Conservation (phyloP, 2,113 vertebrate genomes). For the Cyphomyrus plagiostoma region DNA sequence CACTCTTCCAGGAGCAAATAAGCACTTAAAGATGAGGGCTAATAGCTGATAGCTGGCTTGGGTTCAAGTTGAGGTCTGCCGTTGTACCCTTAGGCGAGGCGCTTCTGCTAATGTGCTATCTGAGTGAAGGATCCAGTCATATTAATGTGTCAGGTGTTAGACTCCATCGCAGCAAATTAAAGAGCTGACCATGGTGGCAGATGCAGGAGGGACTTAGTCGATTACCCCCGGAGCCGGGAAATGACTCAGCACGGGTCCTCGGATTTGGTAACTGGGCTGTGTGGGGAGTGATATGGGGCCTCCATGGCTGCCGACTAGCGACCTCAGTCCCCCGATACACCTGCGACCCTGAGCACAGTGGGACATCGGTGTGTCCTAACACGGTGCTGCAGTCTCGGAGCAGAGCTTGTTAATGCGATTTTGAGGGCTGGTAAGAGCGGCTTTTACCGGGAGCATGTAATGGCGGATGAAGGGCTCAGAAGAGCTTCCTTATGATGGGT, state of each 20-base stretch:
- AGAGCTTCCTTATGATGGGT: neutral
- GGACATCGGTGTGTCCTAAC: neutral
- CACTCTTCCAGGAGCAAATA: neutral
- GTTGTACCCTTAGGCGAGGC: neutral
- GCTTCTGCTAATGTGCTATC: neutral
- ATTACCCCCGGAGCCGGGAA: neutral
- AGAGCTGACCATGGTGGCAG: neutral
- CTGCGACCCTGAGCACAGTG: neutral
- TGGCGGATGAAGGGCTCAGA: neutral
- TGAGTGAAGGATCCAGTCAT: neutral
- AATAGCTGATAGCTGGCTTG: neutral
- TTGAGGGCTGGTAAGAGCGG: neutral
- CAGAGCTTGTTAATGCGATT: neutral
- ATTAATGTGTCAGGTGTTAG: neutral
- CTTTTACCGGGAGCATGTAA: neutral
- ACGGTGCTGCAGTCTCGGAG: neutral
- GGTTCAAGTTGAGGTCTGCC: neutral
- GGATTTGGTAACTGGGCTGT: neutral
- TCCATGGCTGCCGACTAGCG: neutral
- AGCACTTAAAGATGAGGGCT: neutral
- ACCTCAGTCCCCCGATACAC: neutral
- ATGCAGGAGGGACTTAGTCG: neutral
- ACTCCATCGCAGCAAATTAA: neutral
- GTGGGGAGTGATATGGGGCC: neutral
- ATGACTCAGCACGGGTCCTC: neutral